Conservation (phyloP, 2,888 invertebrate genomes). For the Gisinianus flammeolus region DNA sequence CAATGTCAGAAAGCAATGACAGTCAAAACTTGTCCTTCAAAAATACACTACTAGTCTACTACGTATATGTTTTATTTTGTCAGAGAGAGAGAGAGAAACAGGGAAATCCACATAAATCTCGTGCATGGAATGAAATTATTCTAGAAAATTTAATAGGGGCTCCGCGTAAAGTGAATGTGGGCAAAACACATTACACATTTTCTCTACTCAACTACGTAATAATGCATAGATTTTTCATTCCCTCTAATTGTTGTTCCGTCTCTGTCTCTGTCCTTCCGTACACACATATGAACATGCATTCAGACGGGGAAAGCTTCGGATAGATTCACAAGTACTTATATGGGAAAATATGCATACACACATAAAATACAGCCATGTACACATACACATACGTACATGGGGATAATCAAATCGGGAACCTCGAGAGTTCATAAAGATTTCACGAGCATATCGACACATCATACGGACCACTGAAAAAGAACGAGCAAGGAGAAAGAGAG, state of each 20-base stretch:
- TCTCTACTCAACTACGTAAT: slow-evolving; percentile 27
- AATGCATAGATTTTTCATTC: slow-evolving; percentile 48
- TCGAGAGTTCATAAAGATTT: slow-evolving; percentile 48
- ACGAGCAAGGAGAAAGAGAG: neutral
- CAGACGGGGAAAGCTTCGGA: slow-evolving; percentile 2
- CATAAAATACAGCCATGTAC: neutral
- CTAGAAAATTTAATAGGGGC: no score
- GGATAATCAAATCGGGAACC: slow-evolving; percentile 42
- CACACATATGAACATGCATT: neutral
- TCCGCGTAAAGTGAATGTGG: neutral
- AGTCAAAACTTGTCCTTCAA: neutral
- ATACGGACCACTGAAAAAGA: slow-evolving; percentile 37
- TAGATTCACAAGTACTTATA: neutral
- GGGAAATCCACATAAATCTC: no score
- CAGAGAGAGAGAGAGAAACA: slow-evolving; percentile 21
- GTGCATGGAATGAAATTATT: slow-evolving; percentile 4
- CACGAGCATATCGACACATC: slow-evolving; percentile 45
- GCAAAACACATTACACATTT: neutral
- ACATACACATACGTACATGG: slow-evolving; percentile 8
- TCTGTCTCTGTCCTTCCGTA: neutral
- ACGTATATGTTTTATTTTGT: no score
- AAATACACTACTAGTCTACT: neutral
- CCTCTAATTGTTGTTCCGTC: slow-evolving; percentile 43
- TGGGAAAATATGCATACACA: neutral
- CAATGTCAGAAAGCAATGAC: no score